phyloP scores from a whole-genome alignment of 2,888 invertebrate species.

The Gortyna flavago region DNA sequence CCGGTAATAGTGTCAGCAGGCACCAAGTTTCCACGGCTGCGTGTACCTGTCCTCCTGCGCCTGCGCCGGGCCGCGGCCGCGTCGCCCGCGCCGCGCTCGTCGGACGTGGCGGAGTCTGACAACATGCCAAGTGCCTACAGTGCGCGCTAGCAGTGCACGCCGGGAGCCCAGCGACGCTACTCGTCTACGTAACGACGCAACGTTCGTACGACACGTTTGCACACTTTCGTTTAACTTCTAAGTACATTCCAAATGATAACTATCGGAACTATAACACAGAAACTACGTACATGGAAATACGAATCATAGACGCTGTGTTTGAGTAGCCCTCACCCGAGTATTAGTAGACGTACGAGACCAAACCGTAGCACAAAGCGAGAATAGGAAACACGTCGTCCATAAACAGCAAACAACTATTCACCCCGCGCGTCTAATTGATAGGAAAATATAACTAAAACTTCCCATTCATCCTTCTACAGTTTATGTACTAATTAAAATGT shows the following conservation, averaged over 20 bases:
- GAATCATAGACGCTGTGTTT: conserved; percentile 18
- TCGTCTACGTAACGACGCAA: not conserved
- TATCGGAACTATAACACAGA: conserved; percentile 14
- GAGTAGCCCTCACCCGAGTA: conserved; percentile 58
- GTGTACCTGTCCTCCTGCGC: conserved; percentile 72
- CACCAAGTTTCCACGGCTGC: not conserved
- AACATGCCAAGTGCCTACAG: conserved; percentile 79
- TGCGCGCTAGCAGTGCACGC: no score
- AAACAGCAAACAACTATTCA: conserved; percentile 77
- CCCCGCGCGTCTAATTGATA: conserved; percentile 60
- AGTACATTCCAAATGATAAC: conserved; percentile 1
- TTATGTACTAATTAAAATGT: conserved; percentile 87
- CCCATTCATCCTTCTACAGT: conserved; percentile 72
- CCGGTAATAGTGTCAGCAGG: no score
- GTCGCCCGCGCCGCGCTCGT: conserved; percentile 73
- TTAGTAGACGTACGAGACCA: conserved; percentile 55
- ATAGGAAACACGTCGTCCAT: conserved; percentile 58
- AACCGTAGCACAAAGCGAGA: conserved; percentile 56
- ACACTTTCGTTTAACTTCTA: not conserved
- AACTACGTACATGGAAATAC: conserved; percentile 13
- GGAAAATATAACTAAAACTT: conserved; percentile 60
- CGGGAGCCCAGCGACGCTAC: no score
- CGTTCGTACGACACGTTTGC: not conserved
- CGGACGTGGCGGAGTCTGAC: conserved; percentile 87
- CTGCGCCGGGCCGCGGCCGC: conserved; percentile 69